A percentile compares a stretch with the other conserved stretches of the same genome.
Conservation (phyloP, 2,888 invertebrate species). For the Abrostola triplasia region DNA sequence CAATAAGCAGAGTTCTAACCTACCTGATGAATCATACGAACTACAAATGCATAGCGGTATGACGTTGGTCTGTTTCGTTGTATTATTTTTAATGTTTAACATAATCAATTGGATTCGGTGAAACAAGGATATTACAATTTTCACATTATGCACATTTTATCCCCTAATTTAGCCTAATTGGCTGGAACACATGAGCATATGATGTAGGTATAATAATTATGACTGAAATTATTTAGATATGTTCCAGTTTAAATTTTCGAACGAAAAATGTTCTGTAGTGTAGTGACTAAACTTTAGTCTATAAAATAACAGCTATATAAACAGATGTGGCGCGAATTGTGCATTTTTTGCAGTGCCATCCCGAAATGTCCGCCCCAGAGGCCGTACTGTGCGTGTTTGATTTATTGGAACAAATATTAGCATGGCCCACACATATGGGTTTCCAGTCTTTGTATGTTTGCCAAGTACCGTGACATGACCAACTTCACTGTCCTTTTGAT, state of each 20-base stretch:
- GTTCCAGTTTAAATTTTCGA: too few relatives aligned
- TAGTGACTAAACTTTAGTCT: background rate
- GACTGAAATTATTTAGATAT: too few relatives aligned
- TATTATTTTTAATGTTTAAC: too few relatives aligned
- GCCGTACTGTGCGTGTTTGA: conserved; percentile 9
- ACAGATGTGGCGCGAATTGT: background rate
- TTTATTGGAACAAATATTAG: conserved; percentile 28
- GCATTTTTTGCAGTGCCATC: background rate
- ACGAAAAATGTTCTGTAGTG: too few relatives aligned
- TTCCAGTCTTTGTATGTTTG: conserved; percentile 23
- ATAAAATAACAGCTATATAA: background rate
- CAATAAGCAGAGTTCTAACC: background rate
- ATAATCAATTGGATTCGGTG: too few relatives aligned
- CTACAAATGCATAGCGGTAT: background rate
- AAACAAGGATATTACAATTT: too few relatives aligned
- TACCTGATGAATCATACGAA: background rate
- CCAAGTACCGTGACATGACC: conserved; percentile 24
- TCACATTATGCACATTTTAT: too few relatives aligned
- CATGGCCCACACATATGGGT: conserved; percentile 27
- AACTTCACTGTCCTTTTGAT: conserved; percentile 22
- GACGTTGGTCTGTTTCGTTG: too few relatives aligned
- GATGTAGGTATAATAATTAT: too few relatives aligned
- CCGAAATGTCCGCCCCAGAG: background rate
- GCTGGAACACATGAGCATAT: too few relatives aligned
- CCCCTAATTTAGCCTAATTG: too few relatives aligned